Percentiles rank a stretch among this genome's conserved stretches.
Conservation (phyloP, 1,140 invertebrate species). For the Tachypleus tridentatus region DNA sequence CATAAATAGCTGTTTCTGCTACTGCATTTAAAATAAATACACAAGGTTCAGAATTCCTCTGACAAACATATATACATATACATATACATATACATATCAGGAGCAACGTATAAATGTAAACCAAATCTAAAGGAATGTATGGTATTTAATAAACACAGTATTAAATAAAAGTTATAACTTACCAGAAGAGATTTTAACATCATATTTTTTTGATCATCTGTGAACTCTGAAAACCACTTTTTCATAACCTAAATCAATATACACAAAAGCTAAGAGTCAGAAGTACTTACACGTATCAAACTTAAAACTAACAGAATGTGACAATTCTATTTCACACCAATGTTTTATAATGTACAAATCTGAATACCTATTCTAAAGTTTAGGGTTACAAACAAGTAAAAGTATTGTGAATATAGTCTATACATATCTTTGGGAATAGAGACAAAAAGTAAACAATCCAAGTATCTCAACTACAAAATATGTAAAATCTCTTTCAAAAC, state of each 20-base stretch:
- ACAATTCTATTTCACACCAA: too few relatives aligned
- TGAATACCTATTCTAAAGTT: too few relatives aligned
- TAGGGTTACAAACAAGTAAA: too few relatives aligned
- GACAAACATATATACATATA: neutral
- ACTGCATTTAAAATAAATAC: neutral
- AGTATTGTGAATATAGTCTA: too few relatives aligned
- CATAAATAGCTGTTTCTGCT: neutral
- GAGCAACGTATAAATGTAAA: neutral
- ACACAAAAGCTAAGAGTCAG: too few relatives aligned
- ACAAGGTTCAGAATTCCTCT: neutral
- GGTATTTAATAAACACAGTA: neutral
- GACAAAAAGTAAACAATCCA: too few relatives aligned
- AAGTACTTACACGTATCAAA: too few relatives aligned
- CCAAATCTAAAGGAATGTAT: neutral
- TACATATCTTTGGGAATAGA: too few relatives aligned
- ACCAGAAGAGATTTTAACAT: conserved; percentile 37
- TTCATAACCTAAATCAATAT: conserved; percentile 22
- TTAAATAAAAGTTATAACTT: conserved; percentile 23
- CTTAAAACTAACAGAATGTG: too few relatives aligned
- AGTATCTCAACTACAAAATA: too few relatives aligned
- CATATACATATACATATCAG: neutral
- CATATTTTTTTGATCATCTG: conserved; percentile 38
- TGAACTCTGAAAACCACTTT: conserved; percentile 38
- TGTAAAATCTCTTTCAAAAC: too few relatives aligned
- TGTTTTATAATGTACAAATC: too few relatives aligned